These are phyloP conservation scores for Xestia rhomboidea DNA, from an alignment of 2,888 invertebrate genomes.

Conservation along the genomic window DNA sequence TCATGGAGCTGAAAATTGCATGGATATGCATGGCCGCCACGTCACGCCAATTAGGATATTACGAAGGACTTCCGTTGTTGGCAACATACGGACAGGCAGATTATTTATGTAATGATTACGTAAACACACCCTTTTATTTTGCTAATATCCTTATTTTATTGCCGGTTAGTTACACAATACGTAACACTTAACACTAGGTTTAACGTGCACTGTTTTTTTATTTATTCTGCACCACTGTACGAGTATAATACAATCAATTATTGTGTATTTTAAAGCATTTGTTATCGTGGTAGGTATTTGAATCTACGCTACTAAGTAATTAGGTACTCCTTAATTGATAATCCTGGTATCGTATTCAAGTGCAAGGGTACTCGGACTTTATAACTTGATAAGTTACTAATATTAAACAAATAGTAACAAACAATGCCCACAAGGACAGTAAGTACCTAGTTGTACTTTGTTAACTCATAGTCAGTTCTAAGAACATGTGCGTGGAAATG, in stretches of 20 bases:
- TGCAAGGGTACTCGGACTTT: slow-evolving; percentile 10
- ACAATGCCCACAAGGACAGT: not conserved
- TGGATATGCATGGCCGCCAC: slow-evolving; percentile 58
- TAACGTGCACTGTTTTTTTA: not conserved
- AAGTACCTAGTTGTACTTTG: too few relatives aligned
- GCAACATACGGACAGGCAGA: slow-evolving; percentile 63
- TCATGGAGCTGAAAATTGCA: slow-evolving; percentile 63
- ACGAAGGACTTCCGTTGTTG: slow-evolving; percentile 77
- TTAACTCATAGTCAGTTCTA: slow-evolving; percentile 8
- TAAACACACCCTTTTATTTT: not conserved
- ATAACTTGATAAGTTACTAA: slow-evolving; percentile 1
- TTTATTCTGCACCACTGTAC: not conserved
- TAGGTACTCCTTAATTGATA: not conserved
- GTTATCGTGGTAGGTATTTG: not conserved
- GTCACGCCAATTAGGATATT: slow-evolving; percentile 75
- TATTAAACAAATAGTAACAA: slow-evolving; percentile 4
- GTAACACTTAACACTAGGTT: not conserved
- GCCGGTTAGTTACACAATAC: not conserved
- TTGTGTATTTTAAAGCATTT: not conserved
- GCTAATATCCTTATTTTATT: slow-evolving; percentile 6
- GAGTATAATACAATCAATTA: not conserved
- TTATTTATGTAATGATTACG: not conserved
- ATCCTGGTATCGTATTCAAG: not conserved
- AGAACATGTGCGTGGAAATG: not conserved
- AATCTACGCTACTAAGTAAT: not conserved